A percentile compares a stretch with the other conserved stretches of the same genome.
These are phyloP conservation scores for Conus betulinus DNA, from an alignment of 1,140 invertebrate genomes.

Conservation along the genomic window DNA sequence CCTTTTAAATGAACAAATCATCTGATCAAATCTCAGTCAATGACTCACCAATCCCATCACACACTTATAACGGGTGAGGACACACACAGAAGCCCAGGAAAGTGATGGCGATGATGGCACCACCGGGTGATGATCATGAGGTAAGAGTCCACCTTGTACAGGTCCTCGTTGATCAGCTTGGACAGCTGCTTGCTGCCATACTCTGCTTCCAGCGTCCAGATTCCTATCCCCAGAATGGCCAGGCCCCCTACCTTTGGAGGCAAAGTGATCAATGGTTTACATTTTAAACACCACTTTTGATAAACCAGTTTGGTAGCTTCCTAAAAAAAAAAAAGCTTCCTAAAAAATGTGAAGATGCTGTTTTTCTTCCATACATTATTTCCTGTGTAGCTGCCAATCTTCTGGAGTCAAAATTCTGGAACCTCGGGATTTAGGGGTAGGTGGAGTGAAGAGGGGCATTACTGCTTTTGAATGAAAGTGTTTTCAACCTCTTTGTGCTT, in stretches of 20 bases:
- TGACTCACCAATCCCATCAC: constrained; percentile 59
- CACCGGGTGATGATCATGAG: constrained; percentile 61
- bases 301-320: neutral
- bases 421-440: too few relatives aligned
- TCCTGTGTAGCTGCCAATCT: too few relatives aligned
- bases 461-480: too few relatives aligned
- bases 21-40: too few relatives aligned
- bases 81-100: constrained; percentile 57
- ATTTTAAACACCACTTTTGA: neutral
- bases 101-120: constrained; percentile 59
- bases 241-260: constrained; percentile 57
- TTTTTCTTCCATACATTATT: neutral
- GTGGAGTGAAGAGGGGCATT: too few relatives aligned
- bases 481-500: too few relatives aligned
- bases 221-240: constrained; percentile 61
- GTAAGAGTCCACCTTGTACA: constrained; percentile 65
- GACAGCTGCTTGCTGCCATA: constrained; percentile 67
- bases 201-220: constrained; percentile 65
- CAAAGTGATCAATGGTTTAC: neutral
- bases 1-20: too few relatives aligned
- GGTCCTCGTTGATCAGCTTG: constrained; percentile 55
- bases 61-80: constrained; percentile 59
- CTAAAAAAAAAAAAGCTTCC: neutral
- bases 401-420: too few relatives aligned
- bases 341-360: neutral